Conservation (phyloP, 1,140 invertebrate species). For the Neuroterus valhalla region DNA sequence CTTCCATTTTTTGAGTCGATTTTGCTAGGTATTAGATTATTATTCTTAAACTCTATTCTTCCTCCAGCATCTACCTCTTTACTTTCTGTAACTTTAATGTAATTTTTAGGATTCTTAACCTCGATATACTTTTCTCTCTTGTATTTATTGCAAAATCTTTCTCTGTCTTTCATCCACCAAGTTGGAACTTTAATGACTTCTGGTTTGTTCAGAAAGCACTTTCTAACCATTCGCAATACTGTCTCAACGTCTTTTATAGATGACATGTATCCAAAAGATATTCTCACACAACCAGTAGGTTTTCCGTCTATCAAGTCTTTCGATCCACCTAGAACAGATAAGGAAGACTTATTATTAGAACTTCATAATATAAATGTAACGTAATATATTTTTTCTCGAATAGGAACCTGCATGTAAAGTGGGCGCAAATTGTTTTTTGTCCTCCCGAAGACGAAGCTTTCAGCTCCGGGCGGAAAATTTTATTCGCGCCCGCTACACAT, state of each 20-base stretch:
- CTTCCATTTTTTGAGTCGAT: background rate
- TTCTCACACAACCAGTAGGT: conserved; percentile 93
- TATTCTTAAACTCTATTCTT: background rate
- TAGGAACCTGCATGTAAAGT: too few species aligned
- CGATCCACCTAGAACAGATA: too few species aligned
- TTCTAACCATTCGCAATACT: conserved; percentile 83
- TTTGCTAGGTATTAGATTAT: background rate
- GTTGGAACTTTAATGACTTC: conserved; percentile 57
- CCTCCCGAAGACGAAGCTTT: too few species aligned
- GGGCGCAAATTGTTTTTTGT: too few species aligned
- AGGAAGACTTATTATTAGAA: too few species aligned
- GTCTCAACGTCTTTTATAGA: conserved; percentile 82
- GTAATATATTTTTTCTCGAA: too few species aligned
- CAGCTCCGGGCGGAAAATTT: too few species aligned
- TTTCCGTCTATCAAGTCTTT: conserved; percentile 90
- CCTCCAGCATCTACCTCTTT: too few species aligned
- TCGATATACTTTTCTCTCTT: conserved; percentile 1
- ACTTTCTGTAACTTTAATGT: conserved; percentile 26
- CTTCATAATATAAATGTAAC: too few species aligned
- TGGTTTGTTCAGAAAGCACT: conserved; percentile 79
- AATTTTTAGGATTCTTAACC: conserved; percentile 12
- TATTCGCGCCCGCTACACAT: too few species aligned
- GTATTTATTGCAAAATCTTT: conserved; percentile 43
- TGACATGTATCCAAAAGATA: conserved; percentile 96
- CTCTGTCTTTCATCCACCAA: conserved; percentile 56